Evolutionary conservation across 2,888 invertebrate genomes (phyloP).

Genomic region (Osedax frankpressi): DNA sequence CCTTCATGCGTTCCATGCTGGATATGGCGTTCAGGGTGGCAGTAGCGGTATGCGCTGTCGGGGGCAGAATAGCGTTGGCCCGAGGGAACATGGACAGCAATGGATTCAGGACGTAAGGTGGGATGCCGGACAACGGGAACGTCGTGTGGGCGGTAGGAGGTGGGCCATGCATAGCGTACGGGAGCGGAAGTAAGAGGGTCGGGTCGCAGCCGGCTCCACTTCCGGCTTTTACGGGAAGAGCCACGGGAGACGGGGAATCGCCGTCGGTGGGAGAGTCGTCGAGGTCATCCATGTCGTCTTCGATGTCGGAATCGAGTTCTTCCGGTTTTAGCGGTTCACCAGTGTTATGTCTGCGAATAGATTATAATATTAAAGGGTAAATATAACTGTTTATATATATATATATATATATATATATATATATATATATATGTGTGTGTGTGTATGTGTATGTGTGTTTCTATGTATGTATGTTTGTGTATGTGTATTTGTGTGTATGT

Average conservation of each 20-base stretch:
- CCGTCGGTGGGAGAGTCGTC: background rate
- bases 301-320: background rate
- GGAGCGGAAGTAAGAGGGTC: background rate
- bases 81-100: background rate
- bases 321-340: background rate
- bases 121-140: background rate
- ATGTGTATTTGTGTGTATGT: too few species aligned
- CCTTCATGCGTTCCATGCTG: background rate
- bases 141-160: background rate
- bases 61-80: background rate
- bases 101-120: background rate
- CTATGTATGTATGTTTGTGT: too few species aligned
- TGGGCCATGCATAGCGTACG: background rate
- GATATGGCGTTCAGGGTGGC: background rate
- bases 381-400: too few species aligned
- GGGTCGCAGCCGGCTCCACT: background rate
- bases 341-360: too few species aligned
- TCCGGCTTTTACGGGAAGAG: background rate
- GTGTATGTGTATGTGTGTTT: too few species aligned
- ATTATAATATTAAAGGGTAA: too few species aligned
- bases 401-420: too few species aligned
- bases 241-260: background rate
- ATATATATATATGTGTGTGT: too few species aligned
- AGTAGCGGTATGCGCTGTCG: background rate
- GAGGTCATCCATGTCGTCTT: background rate